Percentiles rank a stretch among this genome's conserved stretches.
These are phyloP conservation scores for Platysternon megacephalum DNA, from an alignment of 2,113 vertebrate genomes.

Conservation along the genomic window DNA sequence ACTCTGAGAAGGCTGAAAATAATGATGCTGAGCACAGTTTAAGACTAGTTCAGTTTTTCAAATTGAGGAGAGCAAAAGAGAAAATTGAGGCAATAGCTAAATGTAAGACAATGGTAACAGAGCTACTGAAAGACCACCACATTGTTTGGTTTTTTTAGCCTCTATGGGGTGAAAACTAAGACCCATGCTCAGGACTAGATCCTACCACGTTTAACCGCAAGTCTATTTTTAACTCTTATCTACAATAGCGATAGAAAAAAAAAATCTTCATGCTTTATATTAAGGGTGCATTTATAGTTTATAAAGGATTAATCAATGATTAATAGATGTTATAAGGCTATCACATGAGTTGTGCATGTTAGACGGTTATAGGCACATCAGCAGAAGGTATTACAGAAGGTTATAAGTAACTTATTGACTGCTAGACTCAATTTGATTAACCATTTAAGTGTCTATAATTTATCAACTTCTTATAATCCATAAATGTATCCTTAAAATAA, in stretches of 20 bases:
- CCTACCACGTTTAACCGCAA: neutral
- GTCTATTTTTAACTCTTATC: neutral
- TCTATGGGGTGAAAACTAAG: neutral
- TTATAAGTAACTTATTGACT: neutral
- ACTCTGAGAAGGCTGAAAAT: neutral
- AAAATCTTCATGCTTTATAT: neutral
- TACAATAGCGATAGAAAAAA: neutral
- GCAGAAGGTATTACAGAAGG: neutral
- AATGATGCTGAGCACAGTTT: rapidly evolving
- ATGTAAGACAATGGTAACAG: neutral
- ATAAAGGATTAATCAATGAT: neutral
- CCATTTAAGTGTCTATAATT: neutral
- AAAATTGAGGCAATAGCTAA: neutral
- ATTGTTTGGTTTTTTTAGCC: neutral
- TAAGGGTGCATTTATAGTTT: neutral
- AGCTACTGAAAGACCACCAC: neutral
- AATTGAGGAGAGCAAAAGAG: neutral
- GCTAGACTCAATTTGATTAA: neutral
- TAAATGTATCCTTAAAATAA: neutral
- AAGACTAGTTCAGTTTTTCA: neutral
- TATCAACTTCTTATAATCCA: neutral
- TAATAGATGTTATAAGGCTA: neutral
- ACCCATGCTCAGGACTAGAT: neutral
- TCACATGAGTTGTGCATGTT: neutral
- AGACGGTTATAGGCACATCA: neutral